Evolutionary conservation across 2,888 invertebrate species (phyloP), one percentile per base, ranked within the genome.

Genomic region (Cancer borealis): DNA sequence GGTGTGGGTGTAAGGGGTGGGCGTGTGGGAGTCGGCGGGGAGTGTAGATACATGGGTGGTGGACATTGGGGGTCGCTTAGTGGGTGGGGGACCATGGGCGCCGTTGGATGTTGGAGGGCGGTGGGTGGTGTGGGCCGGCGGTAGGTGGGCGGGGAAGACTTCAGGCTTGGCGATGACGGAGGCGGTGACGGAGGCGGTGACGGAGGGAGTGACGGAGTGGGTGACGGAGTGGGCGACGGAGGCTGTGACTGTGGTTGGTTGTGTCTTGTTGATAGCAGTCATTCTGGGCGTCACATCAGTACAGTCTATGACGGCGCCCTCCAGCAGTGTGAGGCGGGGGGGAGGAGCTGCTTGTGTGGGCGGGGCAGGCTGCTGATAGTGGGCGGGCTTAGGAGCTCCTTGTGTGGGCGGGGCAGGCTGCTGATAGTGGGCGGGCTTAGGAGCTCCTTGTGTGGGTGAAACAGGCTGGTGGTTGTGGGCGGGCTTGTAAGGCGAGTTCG

Each of bases 221-320:
- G 79, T n/a, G 79, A 79, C 79, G 84, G 49, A 54, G 49, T 49
- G 26, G 66, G 88, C 49, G 21, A 88, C 30, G 45, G 88, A 91
- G 39, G 91, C 10, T 21, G n/a, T 66, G n/a, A n/a, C 66, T n/a
- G 66, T 8, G 21, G 73, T 2, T 26, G 54, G 49, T 1, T 90
- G n/a, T 14, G 87, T 91, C 60, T 90, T 92, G 60, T 79, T 94
- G 60, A 94, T 84, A 1, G 94, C 90, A 0, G 94, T 94, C 94
- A 94, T 94, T 66, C 92, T 90, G 5, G 94, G 94, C 21, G 90
- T 94, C 21, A 92, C 94, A n/a, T 92, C 94, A 3, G 94, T 94
- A 26, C 94, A 94, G 88, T 94, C 94, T 30, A 94, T 94, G 14
- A 94, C 92, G 8, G 94, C 94, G 8, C 87, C 94, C 39, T 30